phyloP scores from a whole-genome alignment of 1,140 invertebrate genomes.

The Coelopa frigida region DNA sequence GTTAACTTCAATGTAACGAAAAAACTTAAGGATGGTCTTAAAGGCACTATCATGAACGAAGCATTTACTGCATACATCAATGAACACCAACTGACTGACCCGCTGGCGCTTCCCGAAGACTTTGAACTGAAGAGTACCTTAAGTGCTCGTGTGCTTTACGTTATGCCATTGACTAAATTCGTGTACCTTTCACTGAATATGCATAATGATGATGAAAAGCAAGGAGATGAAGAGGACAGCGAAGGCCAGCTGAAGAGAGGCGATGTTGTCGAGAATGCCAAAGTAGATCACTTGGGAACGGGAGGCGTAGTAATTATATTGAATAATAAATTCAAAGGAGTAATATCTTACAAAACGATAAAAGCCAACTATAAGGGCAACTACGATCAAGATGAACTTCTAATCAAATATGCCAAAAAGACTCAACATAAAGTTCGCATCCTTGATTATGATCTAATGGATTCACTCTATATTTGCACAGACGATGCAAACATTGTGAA shows the following conservation, averaged over 20 bases:
- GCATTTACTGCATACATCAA: constrained; percentile 36
- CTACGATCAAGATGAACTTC: constrained; percentile 41
- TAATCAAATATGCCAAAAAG: constrained; percentile 46
- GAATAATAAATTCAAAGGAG: constrained; percentile 48
- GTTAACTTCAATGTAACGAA: constrained; percentile 55
- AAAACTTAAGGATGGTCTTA: constrained; percentile 50
- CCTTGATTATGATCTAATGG: constrained; percentile 51
- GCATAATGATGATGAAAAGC: constrained; percentile 7
- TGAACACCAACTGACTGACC: constrained; percentile 43
- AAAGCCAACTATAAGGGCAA: constrained; percentile 45
- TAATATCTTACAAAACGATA: constrained; percentile 49
- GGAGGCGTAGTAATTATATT: constrained; percentile 52
- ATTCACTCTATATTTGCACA: constrained; percentile 52
- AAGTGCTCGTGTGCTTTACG: constrained; percentile 56
- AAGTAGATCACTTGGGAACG: constrained; percentile 44
- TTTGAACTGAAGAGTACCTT: constrained; percentile 45
- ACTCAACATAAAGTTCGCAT: constrained; percentile 53
- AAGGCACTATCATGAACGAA: constrained; percentile 50
- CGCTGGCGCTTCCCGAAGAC: constrained; percentile 25
- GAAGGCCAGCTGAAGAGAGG: constrained; percentile 44
- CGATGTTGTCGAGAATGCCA: constrained; percentile 48
- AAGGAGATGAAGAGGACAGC: neutral
- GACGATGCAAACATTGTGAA: constrained; percentile 51
- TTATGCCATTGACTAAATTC: constrained; percentile 60
- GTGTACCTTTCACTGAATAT: constrained; percentile 50